Conservation (phyloP, 2,113 vertebrate species). For the Paedocypris sp. region DNA sequence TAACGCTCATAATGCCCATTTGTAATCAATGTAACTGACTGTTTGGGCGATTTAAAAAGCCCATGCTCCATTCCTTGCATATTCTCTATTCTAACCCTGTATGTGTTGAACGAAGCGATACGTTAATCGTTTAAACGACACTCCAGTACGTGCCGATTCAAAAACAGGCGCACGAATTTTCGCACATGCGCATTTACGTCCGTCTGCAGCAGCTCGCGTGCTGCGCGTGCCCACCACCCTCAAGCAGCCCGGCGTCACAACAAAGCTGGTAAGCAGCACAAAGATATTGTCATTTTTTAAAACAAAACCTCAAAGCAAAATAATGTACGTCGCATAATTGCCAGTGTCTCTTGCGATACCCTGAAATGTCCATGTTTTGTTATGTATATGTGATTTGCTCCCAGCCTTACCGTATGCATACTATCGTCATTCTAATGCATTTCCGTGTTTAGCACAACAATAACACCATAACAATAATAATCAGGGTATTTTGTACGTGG, state of each 20-base stretch:
- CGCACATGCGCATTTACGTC: background rate
- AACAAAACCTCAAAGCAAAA: background rate
- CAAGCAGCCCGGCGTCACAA: background rate
- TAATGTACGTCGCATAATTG: background rate
- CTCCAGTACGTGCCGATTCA: background rate
- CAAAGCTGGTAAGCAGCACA: conserved; percentile 23
- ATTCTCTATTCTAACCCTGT: too few relatives aligned
- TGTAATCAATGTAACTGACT: too few relatives aligned
- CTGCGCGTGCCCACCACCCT: conserved; percentile 3
- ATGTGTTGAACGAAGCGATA: too few relatives aligned
- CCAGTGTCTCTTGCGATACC: background rate
- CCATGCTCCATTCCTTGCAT: too few relatives aligned
- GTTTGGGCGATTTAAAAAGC: too few relatives aligned
- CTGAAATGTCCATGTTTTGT: background rate
- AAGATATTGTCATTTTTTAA: background rate
- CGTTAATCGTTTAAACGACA: too few relatives aligned
- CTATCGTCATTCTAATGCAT: too few relatives aligned
- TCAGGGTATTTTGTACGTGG: too few relatives aligned
- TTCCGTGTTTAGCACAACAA: background rate
- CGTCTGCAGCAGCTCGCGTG: conserved; percentile 22
- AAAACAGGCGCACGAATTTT: background rate
- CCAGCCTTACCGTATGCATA: too few relatives aligned
- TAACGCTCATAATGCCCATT: too few relatives aligned
- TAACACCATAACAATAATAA: background rate
- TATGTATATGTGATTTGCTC: background rate